phyloP scores from a whole-genome alignment of 2,113 vertebrate genomes.

The Aptenodytes forsteri region DNA sequence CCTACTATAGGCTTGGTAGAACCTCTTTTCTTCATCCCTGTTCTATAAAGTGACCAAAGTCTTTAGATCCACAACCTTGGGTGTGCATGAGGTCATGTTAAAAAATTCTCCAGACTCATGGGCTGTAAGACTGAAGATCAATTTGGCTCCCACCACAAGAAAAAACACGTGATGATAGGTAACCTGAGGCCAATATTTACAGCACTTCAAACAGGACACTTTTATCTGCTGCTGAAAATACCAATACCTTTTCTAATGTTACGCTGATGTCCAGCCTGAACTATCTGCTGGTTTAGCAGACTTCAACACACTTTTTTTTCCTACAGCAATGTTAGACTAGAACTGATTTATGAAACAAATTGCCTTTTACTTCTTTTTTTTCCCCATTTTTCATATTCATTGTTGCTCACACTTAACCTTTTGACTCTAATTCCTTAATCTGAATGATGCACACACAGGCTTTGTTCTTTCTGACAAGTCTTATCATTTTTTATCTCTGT shows the following conservation, averaged over 20 bases:
- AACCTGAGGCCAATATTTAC: neutral
- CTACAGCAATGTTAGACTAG: slow-evolving; percentile 30
- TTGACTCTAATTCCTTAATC: slow-evolving; percentile 78
- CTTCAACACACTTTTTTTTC: neutral
- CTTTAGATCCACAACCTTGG: neutral
- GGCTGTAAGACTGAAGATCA: neutral
- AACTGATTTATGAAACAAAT: slow-evolving; percentile 75
- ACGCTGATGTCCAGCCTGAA: slow-evolving; percentile 19
- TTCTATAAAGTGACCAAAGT: neutral
- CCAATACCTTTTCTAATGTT: neutral
- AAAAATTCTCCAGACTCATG: neutral
- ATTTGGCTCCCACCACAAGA: neutral
- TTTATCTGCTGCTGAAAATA: neutral
- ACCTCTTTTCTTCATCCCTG: neutral
- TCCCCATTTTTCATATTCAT: slow-evolving; percentile 79
- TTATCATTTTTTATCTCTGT: slow-evolving; percentile 81
- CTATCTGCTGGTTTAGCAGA: slow-evolving; percentile 45
- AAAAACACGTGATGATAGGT: neutral
- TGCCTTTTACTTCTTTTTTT: slow-evolving; percentile 77
- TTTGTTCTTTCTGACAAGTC: slow-evolving; percentile 81
- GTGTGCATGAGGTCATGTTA: neutral
- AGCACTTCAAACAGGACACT: neutral
- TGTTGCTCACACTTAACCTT: slow-evolving; percentile 81
- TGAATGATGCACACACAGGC: slow-evolving; percentile 74
- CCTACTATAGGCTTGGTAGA: neutral